Evolutionary conservation across 2,888 invertebrate genomes (phyloP).

Genomic region (Gibbula magus): DNA sequence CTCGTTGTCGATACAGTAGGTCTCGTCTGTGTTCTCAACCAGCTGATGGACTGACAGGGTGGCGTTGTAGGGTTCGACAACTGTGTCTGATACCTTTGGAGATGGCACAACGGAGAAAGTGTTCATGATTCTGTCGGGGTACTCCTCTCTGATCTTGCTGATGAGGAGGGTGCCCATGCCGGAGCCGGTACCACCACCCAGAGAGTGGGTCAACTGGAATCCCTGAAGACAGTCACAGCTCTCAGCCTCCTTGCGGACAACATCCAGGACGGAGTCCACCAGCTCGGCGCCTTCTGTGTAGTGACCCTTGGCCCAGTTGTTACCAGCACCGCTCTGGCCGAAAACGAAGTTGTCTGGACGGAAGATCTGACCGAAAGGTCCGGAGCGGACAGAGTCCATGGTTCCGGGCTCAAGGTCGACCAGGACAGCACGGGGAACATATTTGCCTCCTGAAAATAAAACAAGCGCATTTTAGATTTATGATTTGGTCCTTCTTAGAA

Average conservation of each 20-base stretch:
- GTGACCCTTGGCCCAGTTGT: conserved; percentile 91
- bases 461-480: no score
- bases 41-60: conserved; percentile 82
- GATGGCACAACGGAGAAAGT: conserved; percentile 94
- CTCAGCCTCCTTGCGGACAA: conserved; percentile 54
- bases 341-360: conserved; percentile 95
- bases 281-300: conserved; percentile 88
- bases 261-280: conserved; percentile 79
- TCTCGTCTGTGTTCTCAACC: conserved; percentile 78
- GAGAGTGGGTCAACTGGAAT: conserved; percentile 77
- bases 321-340: conserved; percentile 83
- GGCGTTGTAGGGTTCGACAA: conserved; percentile 86
- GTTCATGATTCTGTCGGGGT: conserved; percentile 98
- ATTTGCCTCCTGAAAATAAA: conserved; percentile 89
- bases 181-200: conserved; percentile 90
- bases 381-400: conserved; percentile 95
- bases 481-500: no score
- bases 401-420: conserved; percentile 96
- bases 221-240: conserved; percentile 78
- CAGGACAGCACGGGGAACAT: conserved; percentile 83
- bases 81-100: conserved; percentile 87
- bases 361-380: conserved; percentile 92
- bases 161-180: conserved; percentile 92
- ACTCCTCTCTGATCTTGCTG: conserved; percentile 96
- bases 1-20: conserved; percentile 79